A percentile compares a stretch with the other conserved stretches of the same genome.
These are phyloP conservation scores for Nyctibius grandis DNA, from an alignment of 2,797 vertebrate genomes.

Conservation along the genomic window DNA sequence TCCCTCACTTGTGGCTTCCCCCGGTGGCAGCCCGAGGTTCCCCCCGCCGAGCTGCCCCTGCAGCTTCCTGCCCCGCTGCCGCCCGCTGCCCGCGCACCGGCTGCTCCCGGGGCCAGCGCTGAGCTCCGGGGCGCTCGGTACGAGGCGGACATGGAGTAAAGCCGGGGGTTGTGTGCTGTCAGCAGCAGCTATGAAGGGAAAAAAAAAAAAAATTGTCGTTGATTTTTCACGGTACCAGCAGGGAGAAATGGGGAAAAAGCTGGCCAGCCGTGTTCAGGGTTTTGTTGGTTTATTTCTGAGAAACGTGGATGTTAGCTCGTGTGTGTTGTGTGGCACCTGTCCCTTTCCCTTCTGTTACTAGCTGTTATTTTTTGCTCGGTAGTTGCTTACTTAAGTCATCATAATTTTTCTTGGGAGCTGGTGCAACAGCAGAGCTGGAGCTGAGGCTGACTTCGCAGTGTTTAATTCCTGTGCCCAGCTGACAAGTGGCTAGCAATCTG, in stretches of 20 bases:
- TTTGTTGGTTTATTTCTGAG: background rate
- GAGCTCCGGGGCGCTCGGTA: background rate
- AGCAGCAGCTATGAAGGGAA: background rate
- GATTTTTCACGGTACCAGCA: background rate
- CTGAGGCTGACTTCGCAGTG: background rate
- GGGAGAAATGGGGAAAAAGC: background rate
- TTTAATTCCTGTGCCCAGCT: background rate
- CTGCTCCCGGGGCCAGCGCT: background rate
- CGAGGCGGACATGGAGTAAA: fast-evolving
- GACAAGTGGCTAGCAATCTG: background rate
- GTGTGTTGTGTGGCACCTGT: background rate
- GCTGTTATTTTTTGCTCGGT: background rate
- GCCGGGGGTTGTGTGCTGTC: background rate
- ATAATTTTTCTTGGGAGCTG: background rate
- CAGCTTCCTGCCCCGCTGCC: background rate
- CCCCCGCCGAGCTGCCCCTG: background rate
- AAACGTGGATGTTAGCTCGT: background rate
- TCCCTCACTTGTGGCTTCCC: background rate
- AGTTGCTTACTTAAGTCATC: background rate
- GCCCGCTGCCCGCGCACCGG: background rate
- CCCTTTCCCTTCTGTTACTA: background rate
- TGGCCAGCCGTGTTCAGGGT: background rate
- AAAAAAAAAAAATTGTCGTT: fast-evolving
- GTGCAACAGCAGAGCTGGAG: background rate
- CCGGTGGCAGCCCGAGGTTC: too few species aligned